Evolutionary conservation across 1,140 invertebrate genomes (phyloP).

Genomic region (Drosophila jambulina): DNA sequence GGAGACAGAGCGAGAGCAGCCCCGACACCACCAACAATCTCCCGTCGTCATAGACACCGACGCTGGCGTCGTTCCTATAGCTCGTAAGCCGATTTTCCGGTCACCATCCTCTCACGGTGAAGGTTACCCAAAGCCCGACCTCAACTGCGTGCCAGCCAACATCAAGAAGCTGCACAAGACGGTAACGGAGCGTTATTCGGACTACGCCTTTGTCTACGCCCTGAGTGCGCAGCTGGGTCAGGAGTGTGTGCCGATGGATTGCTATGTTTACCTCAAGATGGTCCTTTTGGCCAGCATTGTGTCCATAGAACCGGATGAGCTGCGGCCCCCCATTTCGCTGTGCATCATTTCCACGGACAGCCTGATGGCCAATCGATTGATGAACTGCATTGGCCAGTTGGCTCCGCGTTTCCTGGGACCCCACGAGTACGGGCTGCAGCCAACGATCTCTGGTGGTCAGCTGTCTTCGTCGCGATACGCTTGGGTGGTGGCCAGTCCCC

Average conservation of each 20-base stretch:
- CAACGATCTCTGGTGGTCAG: neutral
- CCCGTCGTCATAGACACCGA: neutral
- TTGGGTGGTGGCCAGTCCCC: constrained; percentile 66
- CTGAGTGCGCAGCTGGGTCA: constrained; percentile 70
- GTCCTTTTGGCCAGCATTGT: constrained; percentile 65
- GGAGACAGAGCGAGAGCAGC: neutral
- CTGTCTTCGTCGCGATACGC: constrained; percentile 44
- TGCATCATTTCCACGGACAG: constrained; percentile 65
- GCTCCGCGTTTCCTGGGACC: constrained; percentile 70
- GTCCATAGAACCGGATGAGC: constrained; percentile 58
- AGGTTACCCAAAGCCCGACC: constrained; percentile 24
- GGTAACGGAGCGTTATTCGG: constrained; percentile 61
- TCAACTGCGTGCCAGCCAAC: constrained; percentile 52
- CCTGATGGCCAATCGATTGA: constrained; percentile 49
- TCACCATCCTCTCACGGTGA: neutral
- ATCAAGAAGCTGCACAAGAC: constrained; percentile 56
- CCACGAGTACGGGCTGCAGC: constrained; percentile 51
- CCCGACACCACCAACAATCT: neutral
- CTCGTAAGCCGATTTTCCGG: neutral
- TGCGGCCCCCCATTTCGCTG: constrained; percentile 67
- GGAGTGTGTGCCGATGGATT: constrained; percentile 75
- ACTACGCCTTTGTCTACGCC: constrained; percentile 74
- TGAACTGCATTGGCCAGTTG: constrained; percentile 64
- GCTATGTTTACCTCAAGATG: constrained; percentile 76
- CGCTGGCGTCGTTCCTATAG: neutral